These are phyloP conservation scores for Alligator mississippiensis DNA, from an alignment of 2,113 vertebrate genomes.

Conservation along the genomic window DNA sequence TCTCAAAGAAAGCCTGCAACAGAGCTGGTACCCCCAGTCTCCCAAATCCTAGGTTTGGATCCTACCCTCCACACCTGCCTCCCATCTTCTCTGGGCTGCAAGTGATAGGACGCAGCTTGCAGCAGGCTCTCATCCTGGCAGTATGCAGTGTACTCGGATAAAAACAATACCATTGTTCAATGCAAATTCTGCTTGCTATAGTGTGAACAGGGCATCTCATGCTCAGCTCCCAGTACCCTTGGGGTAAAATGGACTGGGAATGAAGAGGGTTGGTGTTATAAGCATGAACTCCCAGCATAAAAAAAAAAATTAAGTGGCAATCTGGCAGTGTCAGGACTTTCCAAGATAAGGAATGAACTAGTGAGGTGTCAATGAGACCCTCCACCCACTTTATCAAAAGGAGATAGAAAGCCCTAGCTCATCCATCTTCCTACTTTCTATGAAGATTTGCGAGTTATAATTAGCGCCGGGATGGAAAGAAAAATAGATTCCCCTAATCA, in stretches of 20 bases:
- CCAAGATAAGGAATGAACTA: neutral
- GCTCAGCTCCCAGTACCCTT: accelerated
- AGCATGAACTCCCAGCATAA: accelerated
- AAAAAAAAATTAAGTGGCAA: neutral
- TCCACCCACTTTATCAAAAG: neutral
- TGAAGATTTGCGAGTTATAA: neutral
- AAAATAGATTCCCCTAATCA: neutral
- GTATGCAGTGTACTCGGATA: neutral
- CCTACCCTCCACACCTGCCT: neutral
- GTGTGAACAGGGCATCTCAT: accelerated
- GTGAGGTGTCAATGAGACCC: neutral
- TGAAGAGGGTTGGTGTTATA: neutral
- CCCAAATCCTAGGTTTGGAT: neutral
- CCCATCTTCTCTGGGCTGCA: neutral
- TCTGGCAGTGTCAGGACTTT: neutral
- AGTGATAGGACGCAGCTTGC: neutral
- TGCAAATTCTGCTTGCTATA: accelerated
- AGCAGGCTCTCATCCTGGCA: neutral
- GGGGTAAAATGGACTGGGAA: neutral
- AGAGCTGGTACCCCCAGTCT: neutral
- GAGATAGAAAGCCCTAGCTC: neutral
- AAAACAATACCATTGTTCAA: neutral
- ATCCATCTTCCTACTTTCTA: neutral
- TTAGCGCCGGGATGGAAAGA: neutral
- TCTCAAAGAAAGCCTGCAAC: neutral